phyloP scores from a whole-genome alignment of 2,888 invertebrate genomes.

The Latrodectus hesperus region DNA sequence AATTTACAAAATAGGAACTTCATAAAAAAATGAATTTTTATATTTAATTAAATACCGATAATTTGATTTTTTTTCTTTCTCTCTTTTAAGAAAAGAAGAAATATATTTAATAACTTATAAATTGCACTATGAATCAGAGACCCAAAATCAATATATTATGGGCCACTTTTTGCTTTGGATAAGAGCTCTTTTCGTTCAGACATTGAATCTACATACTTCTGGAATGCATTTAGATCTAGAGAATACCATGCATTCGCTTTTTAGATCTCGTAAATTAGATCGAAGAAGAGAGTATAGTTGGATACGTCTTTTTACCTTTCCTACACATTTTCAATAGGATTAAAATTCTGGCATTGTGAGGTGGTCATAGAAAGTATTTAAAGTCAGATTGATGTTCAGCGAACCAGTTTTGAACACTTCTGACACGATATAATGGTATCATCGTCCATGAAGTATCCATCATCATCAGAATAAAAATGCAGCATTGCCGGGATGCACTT shows the following conservation, averaged over 20 bases:
- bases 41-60: no score
- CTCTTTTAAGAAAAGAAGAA: no score
- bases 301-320: neutral
- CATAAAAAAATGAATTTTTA: no score
- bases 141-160: neutral
- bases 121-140: neutral
- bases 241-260: neutral
- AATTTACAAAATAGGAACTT: no score
- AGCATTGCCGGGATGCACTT: constrained; percentile 15
- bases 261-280: neutral
- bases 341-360: neutral
- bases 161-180: neutral
- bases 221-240: neutral
- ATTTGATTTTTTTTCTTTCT: no score
- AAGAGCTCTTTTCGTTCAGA: neutral
- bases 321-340: neutral
- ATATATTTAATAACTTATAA: neutral
- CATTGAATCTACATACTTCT: neutral
- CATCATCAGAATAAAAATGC: constrained; percentile 9
- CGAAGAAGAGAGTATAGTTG: constrained; percentile 1
- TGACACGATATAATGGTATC: neutral
- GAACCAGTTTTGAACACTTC: constrained; percentile 9
- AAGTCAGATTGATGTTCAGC: constrained; percentile 22
- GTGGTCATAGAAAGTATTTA: neutral
- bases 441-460: constrained; percentile 14